These are phyloP conservation scores for Ophion costatus DNA, from an alignment of 2,888 invertebrate genomes.

Conservation along the genomic window DNA sequence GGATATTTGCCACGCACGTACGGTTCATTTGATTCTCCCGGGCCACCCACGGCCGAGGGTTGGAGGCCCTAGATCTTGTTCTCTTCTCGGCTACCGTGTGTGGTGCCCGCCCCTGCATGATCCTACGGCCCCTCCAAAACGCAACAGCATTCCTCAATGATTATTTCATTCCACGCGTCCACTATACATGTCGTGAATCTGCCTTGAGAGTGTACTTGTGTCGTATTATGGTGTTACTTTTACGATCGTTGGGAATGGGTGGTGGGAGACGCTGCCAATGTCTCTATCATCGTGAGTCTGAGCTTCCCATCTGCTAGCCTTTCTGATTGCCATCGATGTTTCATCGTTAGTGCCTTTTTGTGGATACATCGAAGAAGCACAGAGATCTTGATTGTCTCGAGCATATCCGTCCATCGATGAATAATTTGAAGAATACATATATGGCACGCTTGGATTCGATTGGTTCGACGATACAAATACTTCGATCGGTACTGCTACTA, in stretches of 20 bases:
- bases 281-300: slow-evolving; percentile 30
- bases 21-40: slow-evolving; percentile 68
- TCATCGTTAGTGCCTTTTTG: not conserved
- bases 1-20: slow-evolving; percentile 25
- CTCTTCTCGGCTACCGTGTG: slow-evolving; percentile 23
- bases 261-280: slow-evolving; percentile 4
- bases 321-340: not conserved
- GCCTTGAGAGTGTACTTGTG: slow-evolving; percentile 16
- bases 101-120: slow-evolving; percentile 22
- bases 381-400: not conserved
- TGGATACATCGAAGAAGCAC: not conserved
- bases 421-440: too few species aligned
- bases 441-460: too few species aligned
- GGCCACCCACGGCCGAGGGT: slow-evolving; percentile 75
- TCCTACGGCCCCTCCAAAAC: slow-evolving; percentile 43
- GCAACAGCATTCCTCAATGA: slow-evolving; percentile 60
- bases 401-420: too few species aligned
- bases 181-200: slow-evolving; percentile 15
- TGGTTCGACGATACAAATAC: too few species aligned
- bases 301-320: not conserved
- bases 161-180: slow-evolving; percentile 60
- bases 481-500: too few species aligned
- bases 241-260: slow-evolving; percentile 24
- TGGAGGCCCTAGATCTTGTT: slow-evolving; percentile 27
- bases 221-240: slow-evolving; percentile 18